Percentiles rank a stretch among this genome's conserved stretches.
Conservation (phyloP, 2,888 invertebrate species). For the Platynereis dumerilii region DNA sequence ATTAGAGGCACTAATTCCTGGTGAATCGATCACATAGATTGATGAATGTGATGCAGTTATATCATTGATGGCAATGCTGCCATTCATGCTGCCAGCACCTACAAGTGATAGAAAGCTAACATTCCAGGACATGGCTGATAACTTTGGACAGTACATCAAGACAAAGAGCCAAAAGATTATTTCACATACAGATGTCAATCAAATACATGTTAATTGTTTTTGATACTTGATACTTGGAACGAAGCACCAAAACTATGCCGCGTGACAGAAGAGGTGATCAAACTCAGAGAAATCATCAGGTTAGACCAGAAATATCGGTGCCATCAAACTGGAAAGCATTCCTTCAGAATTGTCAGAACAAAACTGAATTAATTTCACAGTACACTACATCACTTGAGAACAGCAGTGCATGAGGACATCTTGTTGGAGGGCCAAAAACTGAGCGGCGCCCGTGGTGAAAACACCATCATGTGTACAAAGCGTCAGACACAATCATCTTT, state of each 20-base stretch:
- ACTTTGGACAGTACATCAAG: background rate
- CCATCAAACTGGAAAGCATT: constrained; percentile 15
- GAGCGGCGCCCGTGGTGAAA: background rate
- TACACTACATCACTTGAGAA: constrained; percentile 1
- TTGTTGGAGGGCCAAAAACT: background rate
- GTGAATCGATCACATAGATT: background rate
- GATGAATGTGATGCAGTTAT: background rate
- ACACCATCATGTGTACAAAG: background rate
- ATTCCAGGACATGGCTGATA: constrained; percentile 11
- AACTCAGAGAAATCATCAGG: constrained; percentile 1
- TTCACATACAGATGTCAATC: background rate
- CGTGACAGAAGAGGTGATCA: background rate
- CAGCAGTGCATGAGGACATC: background rate
- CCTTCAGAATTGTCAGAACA: constrained; percentile 1
- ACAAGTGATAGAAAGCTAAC: background rate
- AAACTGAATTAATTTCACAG: background rate
- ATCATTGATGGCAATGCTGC: constrained; percentile 16
- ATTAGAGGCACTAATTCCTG: constrained; percentile 4
- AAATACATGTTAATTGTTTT: constrained; percentile 13
- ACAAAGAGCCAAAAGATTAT: no score
- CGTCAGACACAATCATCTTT: background rate
- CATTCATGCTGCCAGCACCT: constrained; percentile 1
- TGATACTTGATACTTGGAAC: constrained; percentile 5
- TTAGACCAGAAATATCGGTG: background rate
- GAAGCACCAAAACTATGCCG: constrained; percentile 3